Base-by-base conservation (phyloP, 2,888 invertebrate species). In the Pachliopta kotzebuea region DNA sequence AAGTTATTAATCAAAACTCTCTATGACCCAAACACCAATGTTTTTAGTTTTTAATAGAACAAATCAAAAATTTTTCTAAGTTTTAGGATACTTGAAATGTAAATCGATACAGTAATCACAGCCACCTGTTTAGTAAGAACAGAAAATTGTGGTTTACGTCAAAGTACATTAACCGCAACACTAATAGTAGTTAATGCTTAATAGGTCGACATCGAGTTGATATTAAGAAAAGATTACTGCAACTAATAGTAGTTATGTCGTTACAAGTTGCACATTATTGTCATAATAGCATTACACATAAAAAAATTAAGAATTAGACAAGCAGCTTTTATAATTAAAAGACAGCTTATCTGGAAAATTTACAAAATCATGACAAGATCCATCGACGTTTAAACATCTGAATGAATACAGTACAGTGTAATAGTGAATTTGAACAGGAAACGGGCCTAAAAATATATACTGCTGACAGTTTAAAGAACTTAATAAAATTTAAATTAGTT, bases 161-260 rank as follows among this genome's bases (percentile, higher is more conserved):
- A 62, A 62, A 62, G 50, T 53, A 29, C 62, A 62, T 52, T 62
- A 57, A 50, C 56, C 56, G 62, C 56, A 57, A 23, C 56, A 57
- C 50, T 62, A 57, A 62, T 62, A 57, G 50, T 20, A 31, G 60
- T 58, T 58, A 24, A 49, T 58, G 8, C 50, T 50, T 8, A 49
- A 20, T 42, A 45, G 9, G 26, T 42, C 17, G 20, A 55, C 26
- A 53, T 42, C n/a, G 56, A 23, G 21, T 23, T 50, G 62, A 62
- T 62, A 56, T 62, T 62, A 57, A 56, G 50, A 52, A 57, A n/a
- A 62, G 52, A 57, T 62, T 57, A 52, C 52, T 18, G 37, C 20
- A 55, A 20, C 60, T 61, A 54, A 42, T 42, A 60, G 45, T 26
- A 37, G 52, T 42, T 23, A 23, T 31, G 20, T 37, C 11, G 37